phyloP scores from a whole-genome alignment of 2,113 vertebrate species.

The crab-eating macaque (Macaca fascicularis) region T2T-MFA8v1.1 NC_088376.1:127964501-127965000 shows the following conservation, averaged over 20 bases:
- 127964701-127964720: conserved; percentile 20
- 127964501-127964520: conserved; percentile 66
- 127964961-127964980: neutral
- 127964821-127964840: neutral
- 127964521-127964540: neutral
- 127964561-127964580: neutral
- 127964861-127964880: neutral
- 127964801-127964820: neutral
- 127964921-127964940: neutral
- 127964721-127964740: conserved; percentile 59
- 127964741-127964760: conserved; percentile 45
- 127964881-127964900: neutral
- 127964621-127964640: neutral
- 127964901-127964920: neutral
- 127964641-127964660: conserved; percentile 42
- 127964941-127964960: neutral
- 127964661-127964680: conserved; percentile 15
- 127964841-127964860: neutral
- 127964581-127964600: neutral
- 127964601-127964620: neutral
- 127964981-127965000: neutral
- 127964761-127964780: conserved; percentile 44
- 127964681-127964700: conserved; percentile 12
- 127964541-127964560: neutral
- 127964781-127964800: conserved; percentile 35